Conservation (phyloP, 1,140 invertebrate species). For the Physella acuta region DNA sequence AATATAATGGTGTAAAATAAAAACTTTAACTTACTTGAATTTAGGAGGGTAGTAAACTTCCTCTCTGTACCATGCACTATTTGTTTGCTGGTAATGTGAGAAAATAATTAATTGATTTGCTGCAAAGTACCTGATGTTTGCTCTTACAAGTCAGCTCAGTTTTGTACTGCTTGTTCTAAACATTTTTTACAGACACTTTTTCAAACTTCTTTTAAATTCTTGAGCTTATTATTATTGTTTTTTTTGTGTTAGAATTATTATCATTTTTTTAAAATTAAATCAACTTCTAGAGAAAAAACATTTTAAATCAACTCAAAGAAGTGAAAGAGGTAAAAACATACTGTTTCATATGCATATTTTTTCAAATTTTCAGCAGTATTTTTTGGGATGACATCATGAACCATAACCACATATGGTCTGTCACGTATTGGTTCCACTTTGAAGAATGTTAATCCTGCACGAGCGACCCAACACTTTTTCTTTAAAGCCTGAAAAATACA, state of each 20-base stretch:
- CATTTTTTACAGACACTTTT: too few relatives aligned
- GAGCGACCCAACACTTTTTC: not conserved
- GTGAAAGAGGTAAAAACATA: too few relatives aligned
- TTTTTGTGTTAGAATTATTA: too few relatives aligned
- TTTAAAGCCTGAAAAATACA: not conserved
- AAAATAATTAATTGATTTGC: too few relatives aligned
- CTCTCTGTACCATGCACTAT: not conserved
- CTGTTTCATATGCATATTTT: conserved; percentile 6
- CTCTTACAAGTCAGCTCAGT: too few relatives aligned
- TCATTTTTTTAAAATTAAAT: too few relatives aligned
- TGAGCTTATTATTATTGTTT: too few relatives aligned
- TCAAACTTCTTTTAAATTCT: too few relatives aligned
- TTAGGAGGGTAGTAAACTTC: not conserved
- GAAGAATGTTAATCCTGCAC: not conserved
- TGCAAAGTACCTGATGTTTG: too few relatives aligned
- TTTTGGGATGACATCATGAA: conserved; percentile 13
- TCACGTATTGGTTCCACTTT: conserved; percentile 9
- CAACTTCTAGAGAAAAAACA: too few relatives aligned
- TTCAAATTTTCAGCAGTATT: not conserved
- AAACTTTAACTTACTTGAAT: not conserved
- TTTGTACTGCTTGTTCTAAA: too few relatives aligned
- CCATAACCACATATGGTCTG: conserved; percentile 1
- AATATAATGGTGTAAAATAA: not conserved
- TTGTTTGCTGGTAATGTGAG: not conserved
- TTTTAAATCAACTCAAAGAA: too few relatives aligned